Evolutionary conservation across 2,113 vertebrate species (phyloP), one percentile per base, ranked within the genome.

Genomic region (Porphyrio hochstetteri): DNA sequence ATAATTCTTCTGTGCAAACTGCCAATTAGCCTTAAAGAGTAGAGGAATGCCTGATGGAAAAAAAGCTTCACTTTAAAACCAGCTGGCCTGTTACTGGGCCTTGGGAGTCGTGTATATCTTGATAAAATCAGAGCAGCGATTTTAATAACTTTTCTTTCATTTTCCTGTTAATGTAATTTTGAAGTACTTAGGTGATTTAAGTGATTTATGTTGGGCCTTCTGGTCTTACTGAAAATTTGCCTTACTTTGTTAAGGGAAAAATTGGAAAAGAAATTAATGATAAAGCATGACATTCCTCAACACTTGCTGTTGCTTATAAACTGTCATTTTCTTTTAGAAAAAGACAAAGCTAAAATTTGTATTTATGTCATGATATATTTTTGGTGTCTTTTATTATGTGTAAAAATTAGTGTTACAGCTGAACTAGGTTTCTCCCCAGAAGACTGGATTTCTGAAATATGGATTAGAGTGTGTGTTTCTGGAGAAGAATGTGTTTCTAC

Each of bases 1-100:
- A 15, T 83, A 83, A 88, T 84, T 94, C 60, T 94, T 91, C 76
- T 60, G 27, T 46, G n/a, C 59, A 46, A 7, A 11, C 55, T 92
- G 76, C 11, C 92, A 92, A 75, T 93, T 92, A 92, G 76, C 72
- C 44, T 80, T 93, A 80, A 93, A 96, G 65, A 88, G 64, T 52
- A 78, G 56, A 88, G 71, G 56, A 88, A 78, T 60, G 92, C 27
- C 75, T 93, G 48, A 75, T 1, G 1, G 2, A 38, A 90, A 88
- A 92, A 92, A 78, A 2, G 0, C 23, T 71, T 71, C 14, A 7
- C 86, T 81, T 92, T 81, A 57, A 81, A 88, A 50, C 33, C 56
- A 90, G 56, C 68, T 92, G 71, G 19, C 80, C 31, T 70, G 23
- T 33, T 87, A 56, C 3, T 36, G 16, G 64, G 60, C 57, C 38